Evolutionary conservation across 1,140 invertebrate species (phyloP).

Genomic region (Propsilocerus akamusi): DNA sequence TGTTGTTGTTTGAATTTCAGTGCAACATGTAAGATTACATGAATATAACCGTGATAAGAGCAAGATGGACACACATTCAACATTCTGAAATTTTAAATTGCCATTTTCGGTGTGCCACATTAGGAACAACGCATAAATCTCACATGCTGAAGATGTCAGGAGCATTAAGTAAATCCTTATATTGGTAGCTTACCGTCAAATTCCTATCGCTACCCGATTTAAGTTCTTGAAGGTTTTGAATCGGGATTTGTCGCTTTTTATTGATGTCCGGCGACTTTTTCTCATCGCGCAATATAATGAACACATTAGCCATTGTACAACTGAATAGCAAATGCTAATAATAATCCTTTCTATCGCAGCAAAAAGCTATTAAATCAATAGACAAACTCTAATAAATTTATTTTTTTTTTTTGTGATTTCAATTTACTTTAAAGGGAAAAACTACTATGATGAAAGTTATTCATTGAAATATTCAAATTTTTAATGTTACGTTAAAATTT

Average conservation of each 20-base stretch:
- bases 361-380: no score
- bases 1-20: neutral
- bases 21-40: neutral
- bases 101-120: neutral
- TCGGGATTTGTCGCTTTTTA: neutral
- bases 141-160: neutral
- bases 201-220: neutral
- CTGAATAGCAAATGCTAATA: no score
- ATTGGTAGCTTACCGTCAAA: neutral
- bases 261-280: neutral
- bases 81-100: neutral
- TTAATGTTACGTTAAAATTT: no score
- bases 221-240: neutral
- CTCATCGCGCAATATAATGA: neutral
- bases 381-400: no score
- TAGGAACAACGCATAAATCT: neutral
- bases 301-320: neutral
- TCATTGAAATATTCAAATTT: no score
- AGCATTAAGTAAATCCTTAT: neutral
- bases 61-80: neutral
- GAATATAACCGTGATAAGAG: neutral
- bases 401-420: no score
- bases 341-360: no score
- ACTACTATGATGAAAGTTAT: no score
- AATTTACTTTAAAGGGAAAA: no score